A percentile compares a stretch with the other conserved stretches of the same genome.
phyloP scores from a whole-genome alignment of 2,888 invertebrate species.

The Gymnoscelis rufifasciata region DNA sequence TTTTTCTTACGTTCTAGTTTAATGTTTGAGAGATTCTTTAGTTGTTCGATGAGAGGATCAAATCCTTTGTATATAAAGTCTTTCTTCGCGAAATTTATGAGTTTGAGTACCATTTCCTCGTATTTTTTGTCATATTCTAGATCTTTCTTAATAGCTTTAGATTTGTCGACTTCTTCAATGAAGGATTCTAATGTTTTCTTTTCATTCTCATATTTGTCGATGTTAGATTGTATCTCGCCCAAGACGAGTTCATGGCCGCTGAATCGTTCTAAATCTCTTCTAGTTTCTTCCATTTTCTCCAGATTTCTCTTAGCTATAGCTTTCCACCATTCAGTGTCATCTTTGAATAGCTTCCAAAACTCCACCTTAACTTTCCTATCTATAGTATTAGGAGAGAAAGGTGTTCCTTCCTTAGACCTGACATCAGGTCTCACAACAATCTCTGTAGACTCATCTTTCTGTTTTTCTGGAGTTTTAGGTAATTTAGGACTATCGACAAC shows the following conservation, averaged over 20 bases:
- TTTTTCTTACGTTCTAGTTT: slow-evolving; percentile 60
- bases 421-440: slow-evolving; percentile 45
- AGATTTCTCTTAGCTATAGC: slow-evolving; percentile 68
- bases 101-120: slow-evolving; percentile 67
- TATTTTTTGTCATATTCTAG: slow-evolving; percentile 69
- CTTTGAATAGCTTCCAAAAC: slow-evolving; percentile 70
- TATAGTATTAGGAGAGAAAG: slow-evolving; percentile 35
- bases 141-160: slow-evolving; percentile 59
- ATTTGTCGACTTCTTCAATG: slow-evolving; percentile 66
- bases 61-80: slow-evolving; percentile 73
- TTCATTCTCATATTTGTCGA: slow-evolving; percentile 57
- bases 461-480: slow-evolving; percentile 43
- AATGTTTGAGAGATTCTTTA: slow-evolving; percentile 60
- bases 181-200: slow-evolving; percentile 60
- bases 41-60: slow-evolving; percentile 66
- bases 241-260: slow-evolving; percentile 67
- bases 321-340: slow-evolving; percentile 74
- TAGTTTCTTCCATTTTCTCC: slow-evolving; percentile 70
- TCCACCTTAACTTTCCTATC: slow-evolving; percentile 49
- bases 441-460: slow-evolving; percentile 48
- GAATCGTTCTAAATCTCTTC: slow-evolving; percentile 64
- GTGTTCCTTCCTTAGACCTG: slow-evolving; percentile 26
- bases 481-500: slow-evolving; percentile 19
- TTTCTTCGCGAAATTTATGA: slow-evolving; percentile 70
- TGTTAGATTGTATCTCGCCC: slow-evolving; percentile 58